Conservation (phyloP, 2,113 vertebrate species). For the Dipodomys stephensi region DNA sequence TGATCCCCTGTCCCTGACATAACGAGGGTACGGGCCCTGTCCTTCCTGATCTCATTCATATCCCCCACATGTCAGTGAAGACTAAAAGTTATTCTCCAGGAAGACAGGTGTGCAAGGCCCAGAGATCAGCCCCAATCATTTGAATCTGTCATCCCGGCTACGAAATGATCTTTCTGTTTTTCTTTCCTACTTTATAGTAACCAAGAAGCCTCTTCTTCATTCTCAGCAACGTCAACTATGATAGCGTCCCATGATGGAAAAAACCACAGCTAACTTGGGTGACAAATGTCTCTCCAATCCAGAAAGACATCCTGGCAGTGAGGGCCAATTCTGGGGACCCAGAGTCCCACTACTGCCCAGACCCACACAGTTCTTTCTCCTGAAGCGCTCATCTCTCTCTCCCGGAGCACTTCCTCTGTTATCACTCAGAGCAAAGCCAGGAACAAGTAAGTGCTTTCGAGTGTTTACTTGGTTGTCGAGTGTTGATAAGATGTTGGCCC, state of each 20-base stretch:
- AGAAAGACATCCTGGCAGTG: neutral
- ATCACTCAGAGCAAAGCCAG: conserved; percentile 48
- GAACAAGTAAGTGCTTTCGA: conserved; percentile 37
- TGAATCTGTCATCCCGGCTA: neutral
- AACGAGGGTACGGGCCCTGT: neutral
- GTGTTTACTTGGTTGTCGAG: conserved; percentile 74
- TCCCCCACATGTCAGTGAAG: neutral
- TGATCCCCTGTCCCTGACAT: no score
- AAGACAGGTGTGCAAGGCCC: rapidly evolving
- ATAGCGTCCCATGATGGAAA: neutral
- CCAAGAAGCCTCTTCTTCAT: no score
- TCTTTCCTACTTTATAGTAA: neutral
- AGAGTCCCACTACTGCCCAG: rapidly evolving
- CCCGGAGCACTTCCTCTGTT: conserved; percentile 54
- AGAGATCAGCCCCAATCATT: neutral
- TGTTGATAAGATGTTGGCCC: conserved; percentile 72
- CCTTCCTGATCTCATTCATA: neutral
- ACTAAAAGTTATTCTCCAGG: neutral
- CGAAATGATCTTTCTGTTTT: neutral
- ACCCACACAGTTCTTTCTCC: neutral
- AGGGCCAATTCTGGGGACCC: rapidly evolving
- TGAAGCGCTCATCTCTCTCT: conserved; percentile 25
- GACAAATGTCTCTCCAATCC: neutral
- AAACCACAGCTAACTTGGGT: neutral
- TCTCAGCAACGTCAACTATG: neutral